A percentile compares a stretch with the other conserved stretches of the same genome.
phyloP scores from a whole-genome alignment of 1,140 invertebrate species.

The Littorina saxatilis region DNA sequence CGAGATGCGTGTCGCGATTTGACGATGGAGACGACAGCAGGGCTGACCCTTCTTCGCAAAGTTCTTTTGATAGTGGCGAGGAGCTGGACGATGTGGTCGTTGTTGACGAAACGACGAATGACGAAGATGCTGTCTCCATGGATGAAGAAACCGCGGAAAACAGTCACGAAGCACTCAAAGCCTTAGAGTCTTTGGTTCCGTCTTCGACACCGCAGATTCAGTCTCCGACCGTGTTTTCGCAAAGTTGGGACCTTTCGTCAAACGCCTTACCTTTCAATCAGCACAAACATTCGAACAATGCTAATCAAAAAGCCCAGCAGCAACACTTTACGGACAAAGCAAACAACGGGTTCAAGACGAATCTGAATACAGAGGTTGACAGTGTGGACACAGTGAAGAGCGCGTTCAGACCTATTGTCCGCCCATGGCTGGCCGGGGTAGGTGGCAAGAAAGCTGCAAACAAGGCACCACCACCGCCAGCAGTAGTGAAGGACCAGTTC shows the following conservation, averaged over 20 bases:
- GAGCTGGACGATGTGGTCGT: constrained; percentile 8
- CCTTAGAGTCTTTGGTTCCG: too few species aligned
- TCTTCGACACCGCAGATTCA: too few species aligned
- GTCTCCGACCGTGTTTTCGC: too few species aligned
- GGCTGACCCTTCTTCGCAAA: not conserved
- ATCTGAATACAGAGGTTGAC: not conserved
- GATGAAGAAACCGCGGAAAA: not conserved
- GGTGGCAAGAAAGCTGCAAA: not conserved
- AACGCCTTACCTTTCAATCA: too few species aligned
- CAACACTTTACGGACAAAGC: too few species aligned
- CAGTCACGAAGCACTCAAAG: too few species aligned
- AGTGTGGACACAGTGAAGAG: constrained; percentile 19
- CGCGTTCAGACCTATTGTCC: constrained; percentile 37
- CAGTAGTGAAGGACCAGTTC: too few species aligned
- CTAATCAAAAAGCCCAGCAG: too few species aligned
- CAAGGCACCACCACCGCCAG: too few species aligned
- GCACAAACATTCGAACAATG: too few species aligned
- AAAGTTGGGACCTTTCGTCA: too few species aligned
- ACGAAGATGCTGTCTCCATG: not conserved
- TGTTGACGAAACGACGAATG: constrained; percentile 4
- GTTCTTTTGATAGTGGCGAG: not conserved
- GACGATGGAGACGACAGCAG: not conserved
- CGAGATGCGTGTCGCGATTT: not conserved
- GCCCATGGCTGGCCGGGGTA: constrained; percentile 34
- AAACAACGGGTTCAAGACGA: too few species aligned